Evolutionary conservation across 2,797 vertebrate species (phyloP).

Genomic region (Argyrosomus regius): DNA sequence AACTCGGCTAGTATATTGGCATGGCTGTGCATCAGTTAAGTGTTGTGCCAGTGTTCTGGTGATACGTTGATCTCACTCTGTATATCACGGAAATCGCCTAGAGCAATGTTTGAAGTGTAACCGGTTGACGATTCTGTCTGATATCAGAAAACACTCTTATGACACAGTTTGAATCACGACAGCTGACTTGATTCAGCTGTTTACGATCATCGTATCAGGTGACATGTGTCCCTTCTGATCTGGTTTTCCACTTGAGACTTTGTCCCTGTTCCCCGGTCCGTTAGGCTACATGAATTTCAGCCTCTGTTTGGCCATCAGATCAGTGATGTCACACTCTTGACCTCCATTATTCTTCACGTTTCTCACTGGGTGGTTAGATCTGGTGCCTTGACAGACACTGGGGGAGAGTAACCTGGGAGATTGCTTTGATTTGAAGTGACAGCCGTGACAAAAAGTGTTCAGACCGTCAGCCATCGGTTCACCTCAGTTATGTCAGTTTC

Average conservation of each 20-base stretch:
- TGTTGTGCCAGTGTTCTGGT: too few relatives aligned
- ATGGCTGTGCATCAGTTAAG: too few relatives aligned
- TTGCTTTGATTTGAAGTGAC: slow-evolving; percentile 61
- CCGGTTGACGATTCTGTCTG: too few relatives aligned
- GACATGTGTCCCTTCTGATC: background rate
- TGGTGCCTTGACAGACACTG: slow-evolving; percentile 13
- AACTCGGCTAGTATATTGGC: too few relatives aligned
- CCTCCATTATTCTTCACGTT: slow-evolving; percentile 50
- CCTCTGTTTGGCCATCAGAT: slow-evolving; percentile 16
- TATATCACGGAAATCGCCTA: too few relatives aligned
- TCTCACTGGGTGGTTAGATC: background rate
- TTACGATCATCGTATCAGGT: too few relatives aligned
- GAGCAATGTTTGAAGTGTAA: too few relatives aligned
- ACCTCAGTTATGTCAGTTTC: slow-evolving; percentile 36
- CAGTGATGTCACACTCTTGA: slow-evolving; percentile 13
- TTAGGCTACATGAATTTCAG: background rate
- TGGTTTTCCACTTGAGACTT: background rate
- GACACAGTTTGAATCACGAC: too few relatives aligned
- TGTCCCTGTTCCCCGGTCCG: background rate
- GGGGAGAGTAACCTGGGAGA: slow-evolving; percentile 1
- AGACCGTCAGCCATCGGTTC: slow-evolving; percentile 46
- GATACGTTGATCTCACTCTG: too few relatives aligned
- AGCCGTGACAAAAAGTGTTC: slow-evolving; percentile 43
- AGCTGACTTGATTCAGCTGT: too few relatives aligned
- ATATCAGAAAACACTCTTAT: too few relatives aligned